Conservation (phyloP, 2,113 vertebrate species). For the Psilopsiagon aymara region DNA sequence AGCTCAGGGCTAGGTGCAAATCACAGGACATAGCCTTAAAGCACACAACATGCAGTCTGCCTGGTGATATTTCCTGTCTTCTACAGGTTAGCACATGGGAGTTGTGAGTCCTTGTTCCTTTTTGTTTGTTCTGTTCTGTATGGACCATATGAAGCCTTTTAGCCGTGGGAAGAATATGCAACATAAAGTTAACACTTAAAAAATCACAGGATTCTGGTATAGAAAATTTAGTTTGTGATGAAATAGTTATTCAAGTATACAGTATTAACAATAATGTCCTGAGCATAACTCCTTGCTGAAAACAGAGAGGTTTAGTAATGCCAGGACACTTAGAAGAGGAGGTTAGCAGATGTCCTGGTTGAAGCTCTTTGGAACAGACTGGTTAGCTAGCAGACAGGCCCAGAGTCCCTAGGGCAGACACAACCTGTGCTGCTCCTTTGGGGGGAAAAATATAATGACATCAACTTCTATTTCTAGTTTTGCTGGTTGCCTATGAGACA, state of each 20-base stretch:
- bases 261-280: background rate
- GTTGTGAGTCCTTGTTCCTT: background rate
- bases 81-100: background rate
- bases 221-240: background rate
- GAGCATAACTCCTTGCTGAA: background rate
- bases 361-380: background rate
- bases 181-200: background rate
- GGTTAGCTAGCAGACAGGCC: background rate
- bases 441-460: background rate
- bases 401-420: background rate
- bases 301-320: background rate
- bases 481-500: background rate
- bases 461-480: constrained; percentile 13
- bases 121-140: background rate
- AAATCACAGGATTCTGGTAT: background rate
- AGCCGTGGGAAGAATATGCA: background rate
- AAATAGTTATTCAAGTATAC: background rate
- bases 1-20: background rate
- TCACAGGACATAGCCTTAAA: background rate
- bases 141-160: background rate
- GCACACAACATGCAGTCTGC: background rate
- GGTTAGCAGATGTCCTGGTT: background rate
- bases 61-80: background rate
- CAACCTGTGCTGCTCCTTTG: background rate
- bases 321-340: background rate